These are phyloP conservation scores for Cepaea hortensis DNA, from an alignment of 2,888 invertebrate genomes.

Conservation along the genomic window DNA sequence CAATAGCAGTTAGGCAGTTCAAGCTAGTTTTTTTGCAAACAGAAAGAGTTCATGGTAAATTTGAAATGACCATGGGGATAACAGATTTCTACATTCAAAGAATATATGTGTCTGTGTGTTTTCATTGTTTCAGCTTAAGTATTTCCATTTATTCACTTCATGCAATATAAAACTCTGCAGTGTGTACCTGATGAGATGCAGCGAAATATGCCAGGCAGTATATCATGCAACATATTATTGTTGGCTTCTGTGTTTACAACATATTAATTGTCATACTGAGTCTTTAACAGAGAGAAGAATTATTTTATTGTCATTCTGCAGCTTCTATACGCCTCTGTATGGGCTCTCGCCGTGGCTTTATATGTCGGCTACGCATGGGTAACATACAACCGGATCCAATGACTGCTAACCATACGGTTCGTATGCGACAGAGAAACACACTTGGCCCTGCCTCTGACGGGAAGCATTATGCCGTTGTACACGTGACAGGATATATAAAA, in stretches of 20 bases:
- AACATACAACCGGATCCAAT: slow-evolving; percentile 84
- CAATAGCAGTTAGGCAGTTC: too few species aligned
- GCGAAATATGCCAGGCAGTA: too few species aligned
- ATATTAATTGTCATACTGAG: not conserved
- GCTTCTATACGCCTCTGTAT: slow-evolving; percentile 97
- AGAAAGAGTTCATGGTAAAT: too few species aligned
- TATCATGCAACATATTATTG: too few species aligned
- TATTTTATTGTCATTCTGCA: slow-evolving; percentile 72
- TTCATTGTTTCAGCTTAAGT: too few species aligned
- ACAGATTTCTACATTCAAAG: too few species aligned
- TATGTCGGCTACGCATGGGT: slow-evolving; percentile 98
- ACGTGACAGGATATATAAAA: slow-evolving; percentile 99
- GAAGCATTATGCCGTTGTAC: slow-evolving; percentile 97
- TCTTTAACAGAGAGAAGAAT: not conserved
- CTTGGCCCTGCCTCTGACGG: slow-evolving; percentile 93
- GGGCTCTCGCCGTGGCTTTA: slow-evolving; percentile 98
- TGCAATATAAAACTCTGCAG: too few species aligned
- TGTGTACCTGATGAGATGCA: too few species aligned
- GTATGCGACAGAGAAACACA: slow-evolving; percentile 94
- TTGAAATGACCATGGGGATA: too few species aligned
- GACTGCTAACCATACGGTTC: slow-evolving; percentile 85
- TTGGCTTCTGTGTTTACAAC: not conserved
- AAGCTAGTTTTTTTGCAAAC: too few species aligned
- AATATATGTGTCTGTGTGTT: too few species aligned
- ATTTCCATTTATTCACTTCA: too few species aligned